phyloP scores from a whole-genome alignment of 2,113 vertebrate species.

The Eudorcas thomsonii region DNA sequence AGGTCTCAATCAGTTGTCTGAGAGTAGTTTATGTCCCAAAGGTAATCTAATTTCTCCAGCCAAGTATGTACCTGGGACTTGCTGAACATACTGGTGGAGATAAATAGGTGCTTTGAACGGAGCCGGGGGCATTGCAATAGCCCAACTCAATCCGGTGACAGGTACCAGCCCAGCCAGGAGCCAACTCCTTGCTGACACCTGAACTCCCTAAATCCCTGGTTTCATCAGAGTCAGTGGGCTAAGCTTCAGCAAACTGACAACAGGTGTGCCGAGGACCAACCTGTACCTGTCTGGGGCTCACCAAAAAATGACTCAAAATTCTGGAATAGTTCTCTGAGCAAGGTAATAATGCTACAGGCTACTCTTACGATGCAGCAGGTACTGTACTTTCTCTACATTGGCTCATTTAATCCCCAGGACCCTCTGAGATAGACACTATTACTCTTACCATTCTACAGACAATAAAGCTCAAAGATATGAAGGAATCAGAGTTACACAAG shows the following conservation, averaged over 20 bases:
- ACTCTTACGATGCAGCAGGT: neutral
- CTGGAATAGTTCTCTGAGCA: neutral
- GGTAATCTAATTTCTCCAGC: conserved; percentile 56
- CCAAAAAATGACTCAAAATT: neutral
- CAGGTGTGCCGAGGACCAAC: neutral
- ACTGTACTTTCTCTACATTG: neutral
- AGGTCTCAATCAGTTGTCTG: conserved; percentile 69
- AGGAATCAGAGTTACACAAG: neutral
- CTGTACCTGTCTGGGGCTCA: neutral
- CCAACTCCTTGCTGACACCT: neutral
- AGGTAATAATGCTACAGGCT: neutral
- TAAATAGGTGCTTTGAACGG: neutral
- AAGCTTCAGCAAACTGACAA: neutral
- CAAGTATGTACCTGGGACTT: neutral
- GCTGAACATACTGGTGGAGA: neutral
- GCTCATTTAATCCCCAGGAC: neutral
- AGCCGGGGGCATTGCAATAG: neutral
- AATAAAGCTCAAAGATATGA: neutral
- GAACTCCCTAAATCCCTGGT: neutral
- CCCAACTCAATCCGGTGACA: neutral
- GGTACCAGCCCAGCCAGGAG: neutral
- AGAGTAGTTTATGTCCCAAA: conserved; percentile 61
- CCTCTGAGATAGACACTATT: neutral
- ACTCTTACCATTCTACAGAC: neutral
- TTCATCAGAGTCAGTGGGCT: neutral